Percentiles rank a stretch among this genome's conserved stretches.
phyloP scores from a whole-genome alignment of 1,140 invertebrate species.

The Dryas iulia region DNA sequence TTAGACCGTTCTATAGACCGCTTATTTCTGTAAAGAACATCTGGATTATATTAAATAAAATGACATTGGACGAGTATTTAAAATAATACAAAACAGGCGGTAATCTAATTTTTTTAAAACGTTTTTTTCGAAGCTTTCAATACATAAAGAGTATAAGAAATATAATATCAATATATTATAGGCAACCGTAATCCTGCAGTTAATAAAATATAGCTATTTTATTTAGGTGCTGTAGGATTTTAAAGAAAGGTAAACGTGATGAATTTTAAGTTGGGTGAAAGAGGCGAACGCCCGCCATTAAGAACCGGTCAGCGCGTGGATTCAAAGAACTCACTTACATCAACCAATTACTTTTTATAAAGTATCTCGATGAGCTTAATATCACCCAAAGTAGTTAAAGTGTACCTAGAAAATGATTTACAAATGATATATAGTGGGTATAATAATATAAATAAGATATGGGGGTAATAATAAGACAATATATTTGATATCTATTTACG shows the following conservation, averaged over 20 bases:
- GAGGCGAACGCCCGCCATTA: conserved; percentile 34
- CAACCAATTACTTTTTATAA: conserved; percentile 18
- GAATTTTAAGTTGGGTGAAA: conserved; percentile 31
- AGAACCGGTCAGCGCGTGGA: conserved; percentile 38
- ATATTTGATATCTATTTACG: too few relatives aligned
- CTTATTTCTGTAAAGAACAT: neutral
- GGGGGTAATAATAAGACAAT: too few relatives aligned
- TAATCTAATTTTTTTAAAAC: neutral
- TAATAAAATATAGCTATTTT: neutral
- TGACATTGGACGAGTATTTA: neutral
- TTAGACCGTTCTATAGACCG: neutral
- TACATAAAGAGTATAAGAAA: too few relatives aligned
- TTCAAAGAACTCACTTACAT: conserved; percentile 22
- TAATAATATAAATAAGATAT: neutral
- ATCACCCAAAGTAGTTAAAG: neutral
- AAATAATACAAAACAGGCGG: neutral
- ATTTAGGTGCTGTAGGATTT: neutral
- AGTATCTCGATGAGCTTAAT: neutral
- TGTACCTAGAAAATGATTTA: neutral
- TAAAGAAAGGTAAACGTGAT: conserved; percentile 3
- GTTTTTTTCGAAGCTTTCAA: neutral
- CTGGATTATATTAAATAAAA: neutral
- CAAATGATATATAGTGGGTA: neutral
- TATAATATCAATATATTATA: neutral
- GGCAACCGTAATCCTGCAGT: neutral